A percentile compares a stretch with the other conserved stretches of the same genome.
phyloP scores from a whole-genome alignment of 2,888 invertebrate species.

The Zhuqinia jingwanae region DNA sequence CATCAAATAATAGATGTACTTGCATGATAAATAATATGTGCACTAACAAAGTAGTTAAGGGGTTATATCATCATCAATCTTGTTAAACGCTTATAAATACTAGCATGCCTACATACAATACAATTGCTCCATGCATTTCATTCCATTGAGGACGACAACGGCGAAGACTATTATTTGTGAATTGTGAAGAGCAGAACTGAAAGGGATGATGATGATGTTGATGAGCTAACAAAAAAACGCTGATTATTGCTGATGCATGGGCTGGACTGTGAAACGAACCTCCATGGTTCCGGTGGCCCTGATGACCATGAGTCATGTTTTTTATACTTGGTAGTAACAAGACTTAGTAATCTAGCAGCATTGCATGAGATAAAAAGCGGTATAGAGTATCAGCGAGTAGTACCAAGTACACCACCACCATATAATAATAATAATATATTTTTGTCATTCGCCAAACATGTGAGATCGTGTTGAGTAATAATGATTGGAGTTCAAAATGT shows the following conservation, averaged over 20 bases:
- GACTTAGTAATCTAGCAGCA: not conserved
- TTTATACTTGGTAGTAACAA: not conserved
- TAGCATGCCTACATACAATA: too few species aligned
- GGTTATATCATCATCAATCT: conserved; percentile 32
- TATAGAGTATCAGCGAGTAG: too few species aligned
- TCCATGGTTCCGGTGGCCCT: conserved; percentile 72
- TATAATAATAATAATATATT: too few species aligned
- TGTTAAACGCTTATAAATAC: not conserved
- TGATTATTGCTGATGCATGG: conserved; percentile 43
- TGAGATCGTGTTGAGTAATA: conserved; percentile 53
- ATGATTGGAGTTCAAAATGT: conserved; percentile 63
- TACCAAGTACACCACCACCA: not conserved
- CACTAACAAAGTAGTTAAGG: not conserved
- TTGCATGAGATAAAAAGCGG: too few species aligned
- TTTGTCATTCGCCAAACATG: conserved; percentile 45
- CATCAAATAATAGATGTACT: not conserved
- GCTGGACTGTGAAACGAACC: conserved; percentile 68
- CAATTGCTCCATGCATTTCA: not conserved
- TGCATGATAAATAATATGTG: too few species aligned
- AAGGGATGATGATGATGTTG: not conserved
- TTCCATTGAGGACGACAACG: not conserved
- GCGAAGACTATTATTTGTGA: conserved; percentile 1
- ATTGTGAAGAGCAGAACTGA: not conserved
- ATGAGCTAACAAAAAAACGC: not conserved
- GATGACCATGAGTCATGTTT: conserved; percentile 71